Evolutionary conservation across 2,888 invertebrate species (phyloP), one percentile per base, ranked within the genome.

Genomic region (Stomorhina lunata): DNA sequence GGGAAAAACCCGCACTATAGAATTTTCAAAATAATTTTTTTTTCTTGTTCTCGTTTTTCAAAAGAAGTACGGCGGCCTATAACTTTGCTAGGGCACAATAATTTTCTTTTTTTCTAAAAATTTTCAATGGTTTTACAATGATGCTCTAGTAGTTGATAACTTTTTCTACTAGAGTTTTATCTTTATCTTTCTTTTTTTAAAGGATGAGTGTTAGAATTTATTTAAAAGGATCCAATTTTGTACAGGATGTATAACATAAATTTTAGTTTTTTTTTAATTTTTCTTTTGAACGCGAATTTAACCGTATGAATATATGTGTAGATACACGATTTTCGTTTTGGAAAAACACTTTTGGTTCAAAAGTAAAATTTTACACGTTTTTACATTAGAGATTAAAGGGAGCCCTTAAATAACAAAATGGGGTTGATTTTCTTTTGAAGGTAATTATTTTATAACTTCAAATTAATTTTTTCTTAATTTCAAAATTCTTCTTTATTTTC

Each of bases 1-100:
- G 25, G 32, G 55, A 55, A 63, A 71, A 73, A 63, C 53, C 40
- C 73, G 73, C 73, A 75, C 53, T 40, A 29, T 50, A 20, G 1
- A 9, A 55, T 29, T 17, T 59, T 72, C 17, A 12, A 15, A 40
- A 59, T 29, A 45, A 37, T 5, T 22, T 20, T 3, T 59, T 57
- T 22, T 45, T 29, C 10, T 17, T 25, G 25, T 50, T 37, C n/a
- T 37, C 2, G 9, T 9, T 45, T 20, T 48, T 66, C n/a, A 2
- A 53, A 29, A 55, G 5, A 40, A 53, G n/a, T n/a, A n/a, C n/a
- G n/a, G 12, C 50, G 12, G 27, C 40, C 15, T 27, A 10, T 10
- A 68, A 10, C 6, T 17, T 15, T 17, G 29, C 53, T 15, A 22
- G 25, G 48, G 29, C 34, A 25, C 22, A 50, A 66, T 45, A 65